Percentiles rank a stretch among this genome's conserved stretches.
Evolutionary conservation across 2,888 invertebrate species (phyloP).

Genomic region (Melanophora roralis): DNA sequence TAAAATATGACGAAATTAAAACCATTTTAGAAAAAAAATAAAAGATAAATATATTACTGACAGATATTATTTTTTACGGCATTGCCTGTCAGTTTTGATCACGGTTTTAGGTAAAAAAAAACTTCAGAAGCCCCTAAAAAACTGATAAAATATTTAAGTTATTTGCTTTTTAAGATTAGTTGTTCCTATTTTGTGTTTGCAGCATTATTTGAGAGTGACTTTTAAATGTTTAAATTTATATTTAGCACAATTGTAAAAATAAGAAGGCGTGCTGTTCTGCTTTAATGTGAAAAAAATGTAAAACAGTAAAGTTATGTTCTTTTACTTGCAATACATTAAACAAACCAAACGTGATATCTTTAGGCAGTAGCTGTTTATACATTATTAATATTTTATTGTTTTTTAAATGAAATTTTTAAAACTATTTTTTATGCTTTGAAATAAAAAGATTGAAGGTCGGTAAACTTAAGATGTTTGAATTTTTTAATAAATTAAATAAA

Average conservation of each 20-base stretch:
- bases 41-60: no score
- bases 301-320: background rate
- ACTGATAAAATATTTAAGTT: no score
- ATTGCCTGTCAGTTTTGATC: no score
- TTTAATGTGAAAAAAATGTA: background rate
- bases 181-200: background rate
- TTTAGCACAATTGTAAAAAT: conserved; percentile 36
- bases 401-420: no score
- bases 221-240: conserved; percentile 16
- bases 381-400: background rate
- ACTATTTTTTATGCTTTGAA: no score
- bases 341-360: conserved; percentile 36
- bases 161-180: background rate
- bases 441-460: no score
- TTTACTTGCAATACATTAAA: background rate
- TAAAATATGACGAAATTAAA: no score
- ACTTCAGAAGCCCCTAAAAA: no score
- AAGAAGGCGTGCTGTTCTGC: conserved; percentile 29
- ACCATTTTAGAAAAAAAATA: no score
- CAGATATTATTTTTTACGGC: no score
- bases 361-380: conserved; percentile 18
- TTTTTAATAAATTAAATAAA: no score
- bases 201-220: conserved; percentile 17
- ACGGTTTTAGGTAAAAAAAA: no score
- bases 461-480: conserved; percentile 12